Evolutionary conservation across 1,140 invertebrate genomes (phyloP), one percentile per base, ranked within the genome.

Genomic region (Aplysia californica): DNA sequence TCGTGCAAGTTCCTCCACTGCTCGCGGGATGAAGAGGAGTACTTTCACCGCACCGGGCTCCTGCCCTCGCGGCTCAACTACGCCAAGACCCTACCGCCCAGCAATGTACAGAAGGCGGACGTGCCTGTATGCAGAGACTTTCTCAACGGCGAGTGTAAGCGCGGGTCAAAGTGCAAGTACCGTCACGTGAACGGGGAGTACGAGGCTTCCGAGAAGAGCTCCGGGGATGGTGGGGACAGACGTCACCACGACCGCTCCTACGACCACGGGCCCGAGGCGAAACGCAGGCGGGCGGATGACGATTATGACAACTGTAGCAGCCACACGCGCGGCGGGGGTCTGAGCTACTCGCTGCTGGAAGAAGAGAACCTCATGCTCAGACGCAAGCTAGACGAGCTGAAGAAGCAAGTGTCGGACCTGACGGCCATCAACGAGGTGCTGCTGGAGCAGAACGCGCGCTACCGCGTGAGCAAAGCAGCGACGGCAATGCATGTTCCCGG

Each of bases 381-480:
- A 79, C 92, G 93, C 78, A 93, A 94, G 86, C 92, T 95, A 68
- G 93, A 94, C 56, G 94, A 95, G 80, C 86, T 95, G 64, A 94
- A 94, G 86, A 94, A 94, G 81, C 90, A 93, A 87, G 92, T 93
- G 2, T 91, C 91, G 38, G 94, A 94, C 85, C 85, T 95, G 61
- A 93, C 93, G n/a, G 94, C 94, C 5, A 94, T 94, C 2, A 95
- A 95, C 87, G 94, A 95, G 85, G 95, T 95, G 86, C 90, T 96
- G 0, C 85, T 95, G 64, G 94, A 95, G 80, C 94, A 96, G 89
- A 96, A 95, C 87, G 94, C 94, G 15, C 93, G 94, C 64, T 88
- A 95, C 70, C 90, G 94, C 64, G 91, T 95, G 75, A 92, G 92
- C 36, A 93, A 92, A 76, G 73, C 84, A 15, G 83, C 82, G 35